Conservation (phyloP, 2,113 vertebrate genomes). For the Pan paniscus region DNA sequence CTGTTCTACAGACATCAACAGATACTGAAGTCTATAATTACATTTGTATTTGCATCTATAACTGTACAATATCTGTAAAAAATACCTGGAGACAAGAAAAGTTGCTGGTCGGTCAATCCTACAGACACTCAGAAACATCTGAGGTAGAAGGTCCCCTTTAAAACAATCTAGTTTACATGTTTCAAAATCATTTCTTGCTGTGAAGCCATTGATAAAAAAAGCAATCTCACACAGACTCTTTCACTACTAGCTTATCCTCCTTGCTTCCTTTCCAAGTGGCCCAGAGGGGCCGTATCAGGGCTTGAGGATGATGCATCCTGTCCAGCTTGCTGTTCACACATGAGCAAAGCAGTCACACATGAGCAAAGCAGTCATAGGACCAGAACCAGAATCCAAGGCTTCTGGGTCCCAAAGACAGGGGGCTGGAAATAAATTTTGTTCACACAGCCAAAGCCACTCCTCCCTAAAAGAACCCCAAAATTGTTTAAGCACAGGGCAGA, state of each 20-base stretch:
- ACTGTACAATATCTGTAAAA: neutral
- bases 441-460: neutral
- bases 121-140: neutral
- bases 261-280: neutral
- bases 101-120: neutral
- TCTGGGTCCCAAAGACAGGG: neutral
- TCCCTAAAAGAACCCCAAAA: neutral
- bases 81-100: neutral
- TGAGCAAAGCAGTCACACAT: neutral
- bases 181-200: neutral
- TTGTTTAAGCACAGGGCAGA: neutral
- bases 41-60: neutral
- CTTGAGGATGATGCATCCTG: neutral
- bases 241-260: neutral
- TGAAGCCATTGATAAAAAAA: neutral
- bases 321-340: neutral
- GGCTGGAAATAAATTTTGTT: neutral
- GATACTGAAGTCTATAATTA: neutral
- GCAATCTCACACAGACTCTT: neutral
- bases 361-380: neutral
- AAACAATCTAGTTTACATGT: neutral
- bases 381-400: neutral
- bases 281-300: fast-evolving
- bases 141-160: neutral
- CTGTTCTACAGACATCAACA: neutral